A percentile compares a stretch with the other conserved stretches of the same genome.
Evolutionary conservation across 2,797 vertebrate species (phyloP).

Genomic region (Ispidina picta): DNA sequence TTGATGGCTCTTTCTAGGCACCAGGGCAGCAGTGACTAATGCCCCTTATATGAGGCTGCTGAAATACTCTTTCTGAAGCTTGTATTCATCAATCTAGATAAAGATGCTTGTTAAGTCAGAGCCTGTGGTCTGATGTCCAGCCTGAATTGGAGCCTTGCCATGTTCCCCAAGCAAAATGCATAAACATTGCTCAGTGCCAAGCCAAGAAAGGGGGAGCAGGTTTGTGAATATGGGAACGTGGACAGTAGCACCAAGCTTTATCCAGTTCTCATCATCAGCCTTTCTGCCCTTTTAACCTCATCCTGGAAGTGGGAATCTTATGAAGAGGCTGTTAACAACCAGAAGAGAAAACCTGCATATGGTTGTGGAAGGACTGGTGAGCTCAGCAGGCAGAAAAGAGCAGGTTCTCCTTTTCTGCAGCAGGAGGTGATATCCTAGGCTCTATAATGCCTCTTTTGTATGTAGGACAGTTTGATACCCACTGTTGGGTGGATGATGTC

Average conservation of each 20-base stretch:
- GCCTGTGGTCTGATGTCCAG: neutral
- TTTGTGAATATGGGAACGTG: neutral
- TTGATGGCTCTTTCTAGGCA: slow-evolving; percentile 21
- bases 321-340: neutral
- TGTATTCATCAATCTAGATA: slow-evolving; percentile 15
- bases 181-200: neutral
- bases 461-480: neutral
- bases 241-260: neutral
- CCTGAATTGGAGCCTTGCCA: neutral
- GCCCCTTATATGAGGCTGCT: neutral
- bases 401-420: neutral
- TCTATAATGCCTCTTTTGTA: neutral
- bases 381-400: neutral
- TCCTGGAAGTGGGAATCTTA: neutral
- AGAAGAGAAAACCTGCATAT: neutral
- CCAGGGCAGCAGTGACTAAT: slow-evolving; percentile 18
- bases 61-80: slow-evolving; percentile 32
- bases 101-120: neutral
- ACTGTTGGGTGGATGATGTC: neutral
- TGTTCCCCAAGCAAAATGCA: neutral
- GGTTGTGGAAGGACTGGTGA: neutral
- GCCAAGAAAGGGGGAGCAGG: neutral
- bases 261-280: neutral
- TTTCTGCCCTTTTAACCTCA: neutral
- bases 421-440: neutral